phyloP scores from a whole-genome alignment of 2,888 invertebrate species.

The Rhogogaster chlorosoma region DNA sequence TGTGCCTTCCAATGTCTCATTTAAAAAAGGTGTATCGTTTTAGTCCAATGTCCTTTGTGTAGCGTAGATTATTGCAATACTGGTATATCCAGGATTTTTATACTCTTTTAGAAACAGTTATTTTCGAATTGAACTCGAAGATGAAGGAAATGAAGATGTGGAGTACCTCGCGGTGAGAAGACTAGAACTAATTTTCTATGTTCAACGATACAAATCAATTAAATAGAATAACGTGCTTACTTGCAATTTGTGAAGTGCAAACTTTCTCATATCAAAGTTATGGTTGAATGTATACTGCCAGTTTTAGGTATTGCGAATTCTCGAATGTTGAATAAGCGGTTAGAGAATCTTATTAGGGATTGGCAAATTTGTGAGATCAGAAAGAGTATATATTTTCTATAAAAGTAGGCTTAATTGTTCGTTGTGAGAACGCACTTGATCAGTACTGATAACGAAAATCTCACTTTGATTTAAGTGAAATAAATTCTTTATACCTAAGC shows the following conservation, averaged over 20 bases:
- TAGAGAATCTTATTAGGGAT: slow-evolving; percentile 33
- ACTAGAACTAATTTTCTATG: neutral
- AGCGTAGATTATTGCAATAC: neutral
- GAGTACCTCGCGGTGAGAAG: neutral
- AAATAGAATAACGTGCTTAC: neutral
- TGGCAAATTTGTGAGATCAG: slow-evolving; percentile 28
- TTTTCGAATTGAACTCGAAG: neutral
- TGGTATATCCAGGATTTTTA: neutral
- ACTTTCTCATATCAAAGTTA: slow-evolving; percentile 41
- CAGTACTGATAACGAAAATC: slow-evolving; percentile 17
- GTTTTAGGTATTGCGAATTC: slow-evolving; percentile 12
- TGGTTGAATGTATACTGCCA: slow-evolving; percentile 28
- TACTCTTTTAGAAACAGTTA: neutral
- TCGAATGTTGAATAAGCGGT: slow-evolving; percentile 20
- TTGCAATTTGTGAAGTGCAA: neutral
- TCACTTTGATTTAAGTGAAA: slow-evolving; percentile 34
- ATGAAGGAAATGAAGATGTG: neutral
- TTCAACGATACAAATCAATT: slow-evolving; percentile 21
- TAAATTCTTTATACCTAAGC: slow-evolving; percentile 19
- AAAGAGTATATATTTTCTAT: slow-evolving; percentile 42
- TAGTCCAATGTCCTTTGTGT: neutral
- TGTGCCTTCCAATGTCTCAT: slow-evolving; percentile 64
- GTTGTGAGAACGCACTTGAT: slow-evolving; percentile 34
- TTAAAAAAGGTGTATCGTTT: slow-evolving; percentile 22
- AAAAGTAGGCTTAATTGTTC: slow-evolving; percentile 38